Base-by-base conservation (phyloP, 2,113 vertebrate genomes). In the Hystrix brachyura region DNA sequence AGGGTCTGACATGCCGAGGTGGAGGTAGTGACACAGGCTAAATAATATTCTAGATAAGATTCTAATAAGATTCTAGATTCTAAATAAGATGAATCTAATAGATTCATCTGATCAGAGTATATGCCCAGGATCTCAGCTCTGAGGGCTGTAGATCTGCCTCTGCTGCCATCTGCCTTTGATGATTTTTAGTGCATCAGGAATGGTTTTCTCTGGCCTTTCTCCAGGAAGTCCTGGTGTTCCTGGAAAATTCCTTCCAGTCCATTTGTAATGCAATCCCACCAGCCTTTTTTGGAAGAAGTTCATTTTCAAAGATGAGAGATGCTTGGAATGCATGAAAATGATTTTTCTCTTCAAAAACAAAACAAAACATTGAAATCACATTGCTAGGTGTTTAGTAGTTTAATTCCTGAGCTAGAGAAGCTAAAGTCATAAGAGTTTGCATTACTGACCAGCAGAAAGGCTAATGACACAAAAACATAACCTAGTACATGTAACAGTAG, bases 231-330 rank as follows among this genome's bases (percentile, higher is more conserved):
- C 38, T 23, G 14, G 7, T 14, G 3, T 69, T 76, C 25, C n/a
- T n/a, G 23, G 67, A 38, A 92, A 86, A 29, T 62, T 79, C 23
- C 15, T n/a, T 76, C 59, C 59, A 87, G 48, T 83, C n/a, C 21
- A 12, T 84, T 84, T 87, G 34, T 90, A 57, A 38, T 79, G 2
- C 32, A 65, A 6, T 87, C 57, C 11, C 17, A 27, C 27, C 13
- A 0, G 1, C 23, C 34, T 7, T 18, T 74, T 90, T 79, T 81
- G 81, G 88, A 46, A 92, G 76, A 69, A 34, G 43, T 78, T 91
- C 65, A 21, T 93, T 93, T 71, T 90, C 57, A 38, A 90, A 97
- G 57, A 83, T 59, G 23, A 74, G 57, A 79, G 25, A 7, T 90
- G 7, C 67, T 83, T 82, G 34, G 48, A 32, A 32, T n/a, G 14